Percentiles rank a stretch among this genome's conserved stretches.
Conservation (phyloP, 2,797 vertebrate species). For the Halcyon badia region DNA sequence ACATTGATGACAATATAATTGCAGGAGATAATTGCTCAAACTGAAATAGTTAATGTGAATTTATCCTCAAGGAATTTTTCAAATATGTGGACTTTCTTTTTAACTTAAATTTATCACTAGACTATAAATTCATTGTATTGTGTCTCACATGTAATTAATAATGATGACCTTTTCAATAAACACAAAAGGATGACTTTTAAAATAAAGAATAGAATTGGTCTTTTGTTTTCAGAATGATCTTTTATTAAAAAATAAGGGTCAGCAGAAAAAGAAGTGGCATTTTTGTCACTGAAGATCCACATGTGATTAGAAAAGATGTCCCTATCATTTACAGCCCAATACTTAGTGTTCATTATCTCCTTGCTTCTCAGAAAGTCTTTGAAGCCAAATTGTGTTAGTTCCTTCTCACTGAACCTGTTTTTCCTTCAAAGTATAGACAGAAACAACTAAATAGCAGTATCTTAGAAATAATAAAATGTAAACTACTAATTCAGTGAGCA, state of each 20-base stretch:
- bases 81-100: background rate
- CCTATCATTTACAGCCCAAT: background rate
- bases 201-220: background rate
- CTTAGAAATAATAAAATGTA: background rate
- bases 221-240: background rate
- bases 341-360: background rate
- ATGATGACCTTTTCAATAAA: background rate
- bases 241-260: background rate
- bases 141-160: slow-evolving; percentile 9
- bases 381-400: background rate
- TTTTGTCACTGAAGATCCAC: background rate
- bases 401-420: background rate
- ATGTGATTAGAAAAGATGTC: background rate
- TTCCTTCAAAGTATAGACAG: background rate
- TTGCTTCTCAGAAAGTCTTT: background rate
- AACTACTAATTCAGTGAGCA: background rate
- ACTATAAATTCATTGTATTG: background rate
- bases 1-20: background rate
- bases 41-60: background rate
- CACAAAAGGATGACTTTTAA: background rate
- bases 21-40: background rate
- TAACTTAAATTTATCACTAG: slow-evolving; percentile 12
- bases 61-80: slow-evolving; percentile 16
- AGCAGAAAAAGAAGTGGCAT: background rate
- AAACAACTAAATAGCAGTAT: background rate